phyloP scores from a whole-genome alignment of 92 coral and sea anemone genomes.

The Heteractis magnifica region DNA sequence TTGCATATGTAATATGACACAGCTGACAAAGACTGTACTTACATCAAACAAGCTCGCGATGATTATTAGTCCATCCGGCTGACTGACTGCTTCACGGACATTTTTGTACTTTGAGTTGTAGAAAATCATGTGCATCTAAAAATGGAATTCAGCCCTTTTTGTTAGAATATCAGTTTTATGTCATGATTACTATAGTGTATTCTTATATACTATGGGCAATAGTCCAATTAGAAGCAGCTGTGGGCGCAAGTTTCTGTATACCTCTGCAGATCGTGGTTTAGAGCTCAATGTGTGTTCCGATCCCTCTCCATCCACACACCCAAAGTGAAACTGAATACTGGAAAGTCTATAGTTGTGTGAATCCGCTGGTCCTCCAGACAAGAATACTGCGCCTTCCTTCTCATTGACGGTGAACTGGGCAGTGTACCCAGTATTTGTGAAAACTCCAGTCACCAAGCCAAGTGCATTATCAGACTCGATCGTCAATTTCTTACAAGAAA shows the following conservation, averaged over 20 bases:
- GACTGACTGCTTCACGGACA: slow-evolving; percentile 54
- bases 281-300: slow-evolving; percentile 63
- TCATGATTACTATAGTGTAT: too few species aligned
- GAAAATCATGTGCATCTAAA: slow-evolving; percentile 80
- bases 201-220: not conserved
- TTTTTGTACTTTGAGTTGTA: slow-evolving; percentile 70
- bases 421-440: slow-evolving; percentile 25
- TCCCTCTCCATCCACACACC: slow-evolving; percentile 48
- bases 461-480: slow-evolving; percentile 19
- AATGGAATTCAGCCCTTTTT: not conserved
- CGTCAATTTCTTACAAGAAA: not conserved
- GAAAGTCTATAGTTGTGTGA: slow-evolving; percentile 32
- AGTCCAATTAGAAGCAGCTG: not conserved
- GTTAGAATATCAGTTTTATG: not conserved
- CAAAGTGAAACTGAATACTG: slow-evolving; percentile 73
- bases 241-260: not conserved
- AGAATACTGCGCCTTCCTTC: slow-evolving; percentile 7
- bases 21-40: not conserved
- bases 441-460: slow-evolving; percentile 18
- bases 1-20: too few species aligned
- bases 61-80: slow-evolving; percentile 75
- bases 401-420: slow-evolving; percentile 16
- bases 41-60: slow-evolving; percentile 57
- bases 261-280: slow-evolving; percentile 56
- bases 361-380: slow-evolving; percentile 27